phyloP scores from a whole-genome alignment of 2,888 invertebrate species.

The Caenorhabditis uteleia region DNA sequence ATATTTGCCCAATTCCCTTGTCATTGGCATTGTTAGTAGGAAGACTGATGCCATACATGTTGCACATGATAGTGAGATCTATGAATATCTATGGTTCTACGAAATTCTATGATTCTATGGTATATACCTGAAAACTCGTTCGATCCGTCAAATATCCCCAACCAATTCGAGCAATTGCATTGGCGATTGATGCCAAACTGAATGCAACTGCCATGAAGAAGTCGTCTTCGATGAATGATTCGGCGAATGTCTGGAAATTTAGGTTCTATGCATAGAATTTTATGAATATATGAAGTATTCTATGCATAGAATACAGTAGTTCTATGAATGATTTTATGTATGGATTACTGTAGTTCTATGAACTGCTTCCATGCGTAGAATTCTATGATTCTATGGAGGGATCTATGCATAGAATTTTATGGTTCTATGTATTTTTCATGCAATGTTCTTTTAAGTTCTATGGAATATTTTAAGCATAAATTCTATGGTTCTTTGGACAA shows the following conservation, averaged over 20 bases:
- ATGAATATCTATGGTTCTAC: constrained; percentile 49
- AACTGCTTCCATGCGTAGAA: too few species aligned
- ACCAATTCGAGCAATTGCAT: constrained; percentile 71
- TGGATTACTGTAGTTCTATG: too few species aligned
- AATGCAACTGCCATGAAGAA: constrained; percentile 72
- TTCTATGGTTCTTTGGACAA: too few species aligned
- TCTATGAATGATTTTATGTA: too few species aligned
- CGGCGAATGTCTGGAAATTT: constrained; percentile 62
- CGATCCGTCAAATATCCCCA: constrained; percentile 72
- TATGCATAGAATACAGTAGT: too few species aligned
- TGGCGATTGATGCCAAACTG: constrained; percentile 72
- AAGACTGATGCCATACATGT: constrained; percentile 63
- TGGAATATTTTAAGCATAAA: too few species aligned
- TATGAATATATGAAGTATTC: too few species aligned
- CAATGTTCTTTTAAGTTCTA: too few species aligned
- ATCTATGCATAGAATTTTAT: too few species aligned
- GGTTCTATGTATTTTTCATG: too few species aligned
- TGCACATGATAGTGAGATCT: constrained; percentile 68
- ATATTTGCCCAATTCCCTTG: constrained; percentile 50
- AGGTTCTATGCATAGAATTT: too few species aligned
- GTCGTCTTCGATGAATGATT: constrained; percentile 72
- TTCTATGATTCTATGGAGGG: too few species aligned
- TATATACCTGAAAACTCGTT: constrained; percentile 70
- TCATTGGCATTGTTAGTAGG: constrained; percentile 65
- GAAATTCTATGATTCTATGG: not conserved